Conservation (phyloP, 2,797 vertebrate genomes). For the Sebastes vulpes region DNA sequence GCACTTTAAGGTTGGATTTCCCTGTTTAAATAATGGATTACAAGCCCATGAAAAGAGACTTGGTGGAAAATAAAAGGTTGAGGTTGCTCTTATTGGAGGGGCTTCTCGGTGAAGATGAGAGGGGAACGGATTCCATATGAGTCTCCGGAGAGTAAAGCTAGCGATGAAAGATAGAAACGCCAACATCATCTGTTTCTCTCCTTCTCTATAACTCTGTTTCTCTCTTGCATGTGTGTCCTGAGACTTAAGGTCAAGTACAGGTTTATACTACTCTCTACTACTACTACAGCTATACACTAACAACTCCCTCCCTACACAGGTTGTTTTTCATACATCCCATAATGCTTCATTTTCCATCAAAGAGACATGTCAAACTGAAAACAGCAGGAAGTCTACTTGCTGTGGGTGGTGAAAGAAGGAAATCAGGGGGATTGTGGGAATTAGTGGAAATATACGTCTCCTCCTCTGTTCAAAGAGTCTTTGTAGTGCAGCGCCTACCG, state of each 20-base stretch:
- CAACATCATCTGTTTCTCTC: slow-evolving; percentile 17
- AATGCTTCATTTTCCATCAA: slow-evolving; percentile 11
- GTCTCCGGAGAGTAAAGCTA: slow-evolving; percentile 32
- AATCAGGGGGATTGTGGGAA: slow-evolving; percentile 44
- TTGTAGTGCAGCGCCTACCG: slow-evolving; percentile 23
- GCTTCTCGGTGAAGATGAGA: slow-evolving; percentile 47
- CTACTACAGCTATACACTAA: neutral
- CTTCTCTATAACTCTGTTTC: neutral
- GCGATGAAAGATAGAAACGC: slow-evolving; percentile 29
- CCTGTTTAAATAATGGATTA: slow-evolving; percentile 77
- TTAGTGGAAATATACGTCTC: slow-evolving; percentile 50
- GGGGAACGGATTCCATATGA: slow-evolving; percentile 34
- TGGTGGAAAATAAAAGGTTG: slow-evolving; percentile 63
- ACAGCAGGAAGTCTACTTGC: slow-evolving; percentile 41
- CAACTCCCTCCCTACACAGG: neutral
- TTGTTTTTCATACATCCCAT: slow-evolving; percentile 1
- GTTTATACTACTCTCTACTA: neutral
- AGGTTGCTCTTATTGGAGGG: slow-evolving; percentile 52
- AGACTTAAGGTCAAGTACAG: slow-evolving; percentile 18
- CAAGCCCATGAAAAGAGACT: slow-evolving; percentile 50
- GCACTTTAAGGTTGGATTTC: slow-evolving; percentile 71
- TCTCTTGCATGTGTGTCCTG: neutral
- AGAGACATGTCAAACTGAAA: slow-evolving; percentile 27
- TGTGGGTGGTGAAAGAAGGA: slow-evolving; percentile 36
- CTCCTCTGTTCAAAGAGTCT: slow-evolving; percentile 42